Evolutionary conservation across 2,113 vertebrate species (phyloP).

Genomic region (Notothenia coriiceps): DNA sequence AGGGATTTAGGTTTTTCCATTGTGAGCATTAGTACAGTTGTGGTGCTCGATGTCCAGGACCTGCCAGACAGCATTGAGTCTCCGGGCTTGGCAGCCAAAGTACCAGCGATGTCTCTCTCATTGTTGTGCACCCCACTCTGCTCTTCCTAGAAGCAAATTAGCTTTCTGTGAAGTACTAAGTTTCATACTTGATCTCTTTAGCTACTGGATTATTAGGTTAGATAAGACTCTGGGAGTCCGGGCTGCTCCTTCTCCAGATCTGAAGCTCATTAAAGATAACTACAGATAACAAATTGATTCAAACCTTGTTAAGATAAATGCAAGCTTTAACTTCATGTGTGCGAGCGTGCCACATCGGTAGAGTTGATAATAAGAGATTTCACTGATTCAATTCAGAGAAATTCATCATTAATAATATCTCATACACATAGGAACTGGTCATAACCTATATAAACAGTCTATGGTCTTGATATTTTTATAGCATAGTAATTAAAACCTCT

Average conservation of each 20-base stretch:
- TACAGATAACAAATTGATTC: slow-evolving; percentile 25
- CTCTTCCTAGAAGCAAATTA: slow-evolving; percentile 51
- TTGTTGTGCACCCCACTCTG: not conserved
- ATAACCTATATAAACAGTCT: not conserved
- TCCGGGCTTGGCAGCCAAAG: slow-evolving; percentile 22
- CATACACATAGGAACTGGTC: no score
- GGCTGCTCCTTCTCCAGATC: not conserved
- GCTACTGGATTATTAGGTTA: slow-evolving; percentile 38
- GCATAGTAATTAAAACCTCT: not conserved
- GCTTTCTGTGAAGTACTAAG: slow-evolving; percentile 47
- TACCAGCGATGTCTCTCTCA: slow-evolving; percentile 24
- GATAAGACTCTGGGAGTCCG: not conserved
- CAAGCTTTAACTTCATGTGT: not conserved
- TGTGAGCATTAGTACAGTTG: slow-evolving; percentile 37
- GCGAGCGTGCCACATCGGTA: slow-evolving; percentile 1
- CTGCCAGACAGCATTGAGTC: slow-evolving; percentile 34
- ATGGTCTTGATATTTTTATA: not conserved
- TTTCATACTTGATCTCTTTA: slow-evolving; percentile 27
- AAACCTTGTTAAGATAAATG: not conserved
- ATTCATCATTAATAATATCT: not conserved
- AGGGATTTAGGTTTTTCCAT: slow-evolving; percentile 46
- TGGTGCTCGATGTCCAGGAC: not conserved
- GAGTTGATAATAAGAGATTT: not conserved
- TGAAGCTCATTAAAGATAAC: slow-evolving; percentile 26
- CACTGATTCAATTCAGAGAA: not conserved